Conservation (phyloP, 1,140 invertebrate genomes). For the Drosophila sulfurigaster region DNA sequence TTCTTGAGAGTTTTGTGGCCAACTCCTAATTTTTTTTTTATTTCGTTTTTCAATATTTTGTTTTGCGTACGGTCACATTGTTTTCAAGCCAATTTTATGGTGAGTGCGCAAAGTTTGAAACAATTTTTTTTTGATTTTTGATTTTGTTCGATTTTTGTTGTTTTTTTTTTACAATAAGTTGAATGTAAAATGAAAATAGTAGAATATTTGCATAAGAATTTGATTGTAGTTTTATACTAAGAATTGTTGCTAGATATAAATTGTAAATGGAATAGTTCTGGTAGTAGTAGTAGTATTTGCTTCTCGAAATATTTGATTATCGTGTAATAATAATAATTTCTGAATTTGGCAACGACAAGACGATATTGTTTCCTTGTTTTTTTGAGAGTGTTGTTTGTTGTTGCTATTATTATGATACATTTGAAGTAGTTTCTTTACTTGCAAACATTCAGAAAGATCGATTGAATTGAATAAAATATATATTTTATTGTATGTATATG, state of each 20-base stretch:
- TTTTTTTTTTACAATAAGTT: slow-evolving; percentile 51
- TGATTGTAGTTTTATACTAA: slow-evolving; percentile 61
- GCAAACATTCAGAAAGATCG: slow-evolving; percentile 70
- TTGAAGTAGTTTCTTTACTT: slow-evolving; percentile 55
- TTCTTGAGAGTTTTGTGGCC: slow-evolving; percentile 92
- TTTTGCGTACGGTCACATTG: slow-evolving; percentile 48
- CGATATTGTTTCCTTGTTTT: slow-evolving; percentile 1
- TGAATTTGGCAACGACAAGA: slow-evolving; percentile 26
- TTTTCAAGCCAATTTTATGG: slow-evolving; percentile 50
- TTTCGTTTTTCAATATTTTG: slow-evolving; percentile 38
- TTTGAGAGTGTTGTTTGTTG: slow-evolving; percentile 16
- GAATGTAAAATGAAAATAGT: slow-evolving; percentile 81
- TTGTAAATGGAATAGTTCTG: slow-evolving; percentile 35
- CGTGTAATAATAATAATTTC: slow-evolving; percentile 22
- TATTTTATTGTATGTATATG: slow-evolving; percentile 18
- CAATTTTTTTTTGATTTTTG: slow-evolving; percentile 32
- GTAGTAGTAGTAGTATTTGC: slow-evolving; percentile 25
- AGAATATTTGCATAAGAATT: slow-evolving; percentile 82
- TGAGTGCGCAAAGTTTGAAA: slow-evolving; percentile 60
- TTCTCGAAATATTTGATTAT: slow-evolving; percentile 36
- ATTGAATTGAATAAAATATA: slow-evolving; percentile 66
- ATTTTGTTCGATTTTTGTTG: slow-evolving; percentile 45
- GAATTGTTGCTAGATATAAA: slow-evolving; percentile 55
- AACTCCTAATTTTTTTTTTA: slow-evolving; percentile 87
- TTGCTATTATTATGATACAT: slow-evolving; percentile 34